These are phyloP conservation scores for Drosophila sordidula DNA, from an alignment of 2,888 invertebrate species.

Conservation along the genomic window DNA sequence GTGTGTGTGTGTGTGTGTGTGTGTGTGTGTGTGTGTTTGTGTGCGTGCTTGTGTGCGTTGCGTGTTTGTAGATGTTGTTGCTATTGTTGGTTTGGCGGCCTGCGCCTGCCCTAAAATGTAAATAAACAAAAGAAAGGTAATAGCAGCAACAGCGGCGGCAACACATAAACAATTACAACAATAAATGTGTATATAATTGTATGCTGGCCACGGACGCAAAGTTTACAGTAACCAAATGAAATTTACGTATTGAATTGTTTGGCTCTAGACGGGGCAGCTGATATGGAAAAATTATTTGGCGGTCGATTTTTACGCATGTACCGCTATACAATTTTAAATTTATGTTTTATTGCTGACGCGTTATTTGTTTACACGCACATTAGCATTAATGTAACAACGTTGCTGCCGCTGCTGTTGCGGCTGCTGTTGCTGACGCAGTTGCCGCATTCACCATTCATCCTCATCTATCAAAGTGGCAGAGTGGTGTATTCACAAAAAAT, in stretches of 20 bases:
- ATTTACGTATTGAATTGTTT: slow-evolving; percentile 46
- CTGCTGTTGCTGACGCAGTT: slow-evolving; percentile 59
- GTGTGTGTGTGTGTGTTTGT: not conserved
- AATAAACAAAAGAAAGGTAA: slow-evolving; percentile 70
- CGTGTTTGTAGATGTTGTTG: slow-evolving; percentile 29
- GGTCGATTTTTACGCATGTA: slow-evolving; percentile 77
- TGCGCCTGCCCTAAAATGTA: slow-evolving; percentile 74
- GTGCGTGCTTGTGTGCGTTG: slow-evolving; percentile 4
- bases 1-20: slow-evolving; percentile 22
- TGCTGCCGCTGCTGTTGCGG: slow-evolving; percentile 10
- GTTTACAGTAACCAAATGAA: slow-evolving; percentile 67
- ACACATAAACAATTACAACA: slow-evolving; percentile 72
- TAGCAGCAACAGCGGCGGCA: slow-evolving; percentile 33
- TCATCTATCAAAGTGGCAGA: slow-evolving; percentile 61
- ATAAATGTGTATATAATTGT: slow-evolving; percentile 70
- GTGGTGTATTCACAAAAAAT: slow-evolving; percentile 43
- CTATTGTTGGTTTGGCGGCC: slow-evolving; percentile 50
- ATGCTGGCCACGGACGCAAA: slow-evolving; percentile 56
- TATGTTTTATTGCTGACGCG: slow-evolving; percentile 79
- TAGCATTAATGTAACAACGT: slow-evolving; percentile 69
- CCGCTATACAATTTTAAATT: slow-evolving; percentile 61
- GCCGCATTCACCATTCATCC: slow-evolving; percentile 40
- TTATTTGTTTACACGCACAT: slow-evolving; percentile 79
- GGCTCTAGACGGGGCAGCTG: slow-evolving; percentile 10
- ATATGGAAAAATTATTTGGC: slow-evolving; percentile 65